phyloP scores from a whole-genome alignment of 2,113 vertebrate species.

The Brachypodius melanocephalos region DNA sequence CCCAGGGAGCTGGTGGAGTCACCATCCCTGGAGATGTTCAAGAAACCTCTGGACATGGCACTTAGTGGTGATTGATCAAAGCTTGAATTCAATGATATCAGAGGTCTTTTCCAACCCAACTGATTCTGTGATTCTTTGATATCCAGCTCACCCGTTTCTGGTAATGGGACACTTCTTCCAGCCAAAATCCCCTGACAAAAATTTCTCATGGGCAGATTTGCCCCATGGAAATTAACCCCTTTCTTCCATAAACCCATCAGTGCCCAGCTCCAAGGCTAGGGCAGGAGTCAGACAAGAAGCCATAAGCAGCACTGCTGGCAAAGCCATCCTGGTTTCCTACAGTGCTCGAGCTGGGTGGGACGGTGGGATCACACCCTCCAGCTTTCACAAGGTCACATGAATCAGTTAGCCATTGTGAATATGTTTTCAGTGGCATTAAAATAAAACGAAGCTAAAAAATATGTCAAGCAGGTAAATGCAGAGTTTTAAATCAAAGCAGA shows the following conservation, averaged over 20 bases:
- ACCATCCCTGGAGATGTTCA: not conserved
- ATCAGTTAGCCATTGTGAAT: not conserved
- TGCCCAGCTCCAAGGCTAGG: not conserved
- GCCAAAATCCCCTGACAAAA: not conserved
- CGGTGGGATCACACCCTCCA: not conserved
- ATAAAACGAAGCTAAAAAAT: not conserved
- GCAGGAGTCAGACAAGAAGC: not conserved
- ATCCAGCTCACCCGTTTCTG: fast-evolving
- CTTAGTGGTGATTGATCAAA: not conserved
- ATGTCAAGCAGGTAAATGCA: fast-evolving
- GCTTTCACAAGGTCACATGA: not conserved
- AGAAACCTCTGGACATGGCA: not conserved
- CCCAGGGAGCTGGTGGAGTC: not conserved
- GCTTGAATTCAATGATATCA: not conserved
- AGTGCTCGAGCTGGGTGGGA: not conserved
- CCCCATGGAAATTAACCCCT: not conserved
- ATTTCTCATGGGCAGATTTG: not conserved
- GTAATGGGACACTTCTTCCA: not conserved
- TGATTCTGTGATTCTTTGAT: not conserved
- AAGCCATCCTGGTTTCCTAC: not conserved
- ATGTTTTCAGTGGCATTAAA: not conserved
- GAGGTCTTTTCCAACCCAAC: not conserved
- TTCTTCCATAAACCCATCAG: not conserved
- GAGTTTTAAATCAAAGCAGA: not conserved
- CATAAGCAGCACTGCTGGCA: fast-evolving